Conservation (phyloP, 2,113 vertebrate species). For the Mastomys coucha region DNA sequence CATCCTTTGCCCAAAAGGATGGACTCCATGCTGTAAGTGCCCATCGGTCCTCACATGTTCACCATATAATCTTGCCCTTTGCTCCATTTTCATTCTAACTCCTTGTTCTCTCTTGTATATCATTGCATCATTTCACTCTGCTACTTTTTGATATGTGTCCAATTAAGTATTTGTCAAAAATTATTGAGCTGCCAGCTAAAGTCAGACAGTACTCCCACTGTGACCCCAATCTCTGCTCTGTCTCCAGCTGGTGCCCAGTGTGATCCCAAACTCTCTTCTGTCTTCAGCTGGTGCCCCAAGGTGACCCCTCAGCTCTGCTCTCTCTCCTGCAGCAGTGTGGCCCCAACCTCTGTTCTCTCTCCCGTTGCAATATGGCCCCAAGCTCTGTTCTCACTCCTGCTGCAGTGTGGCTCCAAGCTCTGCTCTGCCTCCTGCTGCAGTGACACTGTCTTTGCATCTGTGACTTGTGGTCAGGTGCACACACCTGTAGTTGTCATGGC, state of each 20-base stretch:
- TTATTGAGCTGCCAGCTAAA: background rate
- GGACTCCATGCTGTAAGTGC: background rate
- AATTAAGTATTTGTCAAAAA: conserved; percentile 40
- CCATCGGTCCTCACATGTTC: background rate
- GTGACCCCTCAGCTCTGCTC: no score
- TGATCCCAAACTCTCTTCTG: background rate
- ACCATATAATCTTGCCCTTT: background rate
- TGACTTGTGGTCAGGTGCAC: background rate
- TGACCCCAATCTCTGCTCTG: background rate
- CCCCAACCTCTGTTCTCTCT: background rate
- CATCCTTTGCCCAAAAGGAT: background rate
- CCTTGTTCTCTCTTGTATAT: background rate
- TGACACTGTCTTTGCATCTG: background rate
- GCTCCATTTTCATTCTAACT: background rate
- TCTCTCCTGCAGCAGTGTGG: background rate
- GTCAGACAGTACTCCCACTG: background rate
- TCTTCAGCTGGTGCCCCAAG: no score
- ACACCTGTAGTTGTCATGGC: background rate
- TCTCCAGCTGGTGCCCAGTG: background rate
- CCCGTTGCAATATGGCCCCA: no score
- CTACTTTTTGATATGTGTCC: background rate
- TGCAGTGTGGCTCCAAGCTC: no score
- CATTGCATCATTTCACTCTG: background rate
- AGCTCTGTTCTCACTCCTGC: no score
- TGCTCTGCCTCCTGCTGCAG: no score